Conservation (phyloP, 2,113 vertebrate genomes). For the Progne subis region DNA sequence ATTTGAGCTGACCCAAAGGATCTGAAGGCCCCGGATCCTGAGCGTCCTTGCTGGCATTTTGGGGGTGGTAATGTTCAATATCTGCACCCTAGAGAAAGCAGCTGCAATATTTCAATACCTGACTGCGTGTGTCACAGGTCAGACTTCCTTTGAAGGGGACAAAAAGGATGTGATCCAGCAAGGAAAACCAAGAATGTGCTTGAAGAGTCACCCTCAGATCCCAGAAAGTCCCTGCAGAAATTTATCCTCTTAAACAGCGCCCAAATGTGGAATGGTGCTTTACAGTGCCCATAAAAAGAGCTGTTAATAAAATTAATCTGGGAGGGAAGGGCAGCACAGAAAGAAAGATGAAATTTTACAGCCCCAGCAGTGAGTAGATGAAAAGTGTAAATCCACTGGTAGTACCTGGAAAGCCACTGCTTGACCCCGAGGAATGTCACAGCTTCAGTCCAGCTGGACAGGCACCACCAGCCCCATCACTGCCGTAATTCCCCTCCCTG, state of each 20-base stretch:
- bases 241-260: neutral
- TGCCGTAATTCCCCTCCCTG: neutral
- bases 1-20: neutral
- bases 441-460: neutral
- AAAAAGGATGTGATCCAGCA: neutral
- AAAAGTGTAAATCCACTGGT: neutral
- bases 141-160: neutral
- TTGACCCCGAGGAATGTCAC: neutral
- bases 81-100: neutral
- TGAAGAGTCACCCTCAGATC: neutral
- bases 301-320: constrained; percentile 15
- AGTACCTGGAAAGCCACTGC: neutral
- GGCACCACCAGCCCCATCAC: neutral
- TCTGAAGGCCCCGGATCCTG: accelerated
- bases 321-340: neutral
- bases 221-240: neutral
- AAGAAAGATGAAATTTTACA: constrained; percentile 1
- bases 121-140: neutral
- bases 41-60: neutral
- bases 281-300: neutral
- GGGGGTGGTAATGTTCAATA: neutral
- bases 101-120: accelerated
- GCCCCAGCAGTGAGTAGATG: neutral
- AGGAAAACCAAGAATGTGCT: neutral
- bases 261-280: neutral